Conservation (phyloP, 2,113 vertebrate species). For the Rutilus rutilus region DNA sequence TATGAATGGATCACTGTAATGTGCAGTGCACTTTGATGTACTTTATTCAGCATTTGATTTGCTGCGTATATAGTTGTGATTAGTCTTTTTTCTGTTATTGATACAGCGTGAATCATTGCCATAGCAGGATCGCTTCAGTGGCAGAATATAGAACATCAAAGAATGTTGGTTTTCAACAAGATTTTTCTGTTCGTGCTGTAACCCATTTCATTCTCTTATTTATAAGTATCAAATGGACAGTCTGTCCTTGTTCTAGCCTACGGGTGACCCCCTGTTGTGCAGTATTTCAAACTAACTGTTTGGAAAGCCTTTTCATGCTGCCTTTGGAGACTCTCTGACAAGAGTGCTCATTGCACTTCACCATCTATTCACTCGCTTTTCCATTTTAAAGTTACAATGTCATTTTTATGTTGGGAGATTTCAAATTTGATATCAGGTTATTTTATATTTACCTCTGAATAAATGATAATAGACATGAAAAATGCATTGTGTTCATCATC, state of each 20-base stretch:
- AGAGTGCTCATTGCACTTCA: constrained; percentile 10
- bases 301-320: constrained; percentile 31
- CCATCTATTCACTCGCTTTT: constrained; percentile 1
- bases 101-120: constrained; percentile 4
- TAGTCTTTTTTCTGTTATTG: constrained; percentile 34
- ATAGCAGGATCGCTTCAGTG: background rate
- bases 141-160: constrained; percentile 38
- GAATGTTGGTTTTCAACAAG: constrained; percentile 36
- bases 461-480: background rate
- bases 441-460: background rate
- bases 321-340: background rate
- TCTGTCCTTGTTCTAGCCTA: constrained; percentile 32
- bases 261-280: constrained; percentile 17
- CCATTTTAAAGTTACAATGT: constrained; percentile 1
- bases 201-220: constrained; percentile 19
- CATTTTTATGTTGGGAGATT: background rate
- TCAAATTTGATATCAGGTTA: background rate
- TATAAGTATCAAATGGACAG: constrained; percentile 40
- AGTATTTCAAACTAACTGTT: constrained; percentile 36
- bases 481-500: background rate
- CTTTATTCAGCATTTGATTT: constrained; percentile 28
- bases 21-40: constrained; percentile 11
- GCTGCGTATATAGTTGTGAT: constrained; percentile 13
- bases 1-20: constrained; percentile 39
- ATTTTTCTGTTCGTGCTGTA: constrained; percentile 16